A percentile compares a stretch with the other conserved stretches of the same genome.
These are phyloP conservation scores for Aurelia sp. DNA, from an alignment of 30 jellyfish, hydroid and myxozoan genomes.

Conservation along the genomic window DNA sequence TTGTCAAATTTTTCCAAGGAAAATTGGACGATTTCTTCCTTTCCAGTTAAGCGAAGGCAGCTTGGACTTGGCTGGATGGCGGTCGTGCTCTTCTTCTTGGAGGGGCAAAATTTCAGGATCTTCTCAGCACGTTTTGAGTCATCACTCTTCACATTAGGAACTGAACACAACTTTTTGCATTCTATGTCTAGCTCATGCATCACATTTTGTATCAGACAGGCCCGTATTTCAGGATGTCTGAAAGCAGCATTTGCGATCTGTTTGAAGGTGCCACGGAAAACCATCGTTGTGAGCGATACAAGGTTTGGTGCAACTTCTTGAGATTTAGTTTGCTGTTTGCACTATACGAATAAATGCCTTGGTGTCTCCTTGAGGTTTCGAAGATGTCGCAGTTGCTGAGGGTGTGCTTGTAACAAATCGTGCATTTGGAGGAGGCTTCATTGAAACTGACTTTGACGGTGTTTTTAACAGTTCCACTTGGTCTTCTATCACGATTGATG, in stretches of 20 bases:
- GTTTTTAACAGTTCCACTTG: too few species aligned
- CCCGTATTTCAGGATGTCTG: slow-evolving; percentile 26
- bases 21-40: slow-evolving; percentile 35
- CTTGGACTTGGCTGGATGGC: slow-evolving; percentile 17
- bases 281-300: too few species aligned
- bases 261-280: not conserved
- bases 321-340: too few species aligned
- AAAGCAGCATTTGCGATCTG: slow-evolving; percentile 56
- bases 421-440: too few species aligned
- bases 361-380: too few species aligned
- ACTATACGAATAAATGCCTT: too few species aligned
- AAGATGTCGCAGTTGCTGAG: too few species aligned
- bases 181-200: slow-evolving; percentile 41
- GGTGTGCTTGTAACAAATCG: too few species aligned
- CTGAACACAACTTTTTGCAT: slow-evolving; percentile 38
- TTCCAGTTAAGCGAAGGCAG: slow-evolving; percentile 39
- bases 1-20: slow-evolving; percentile 36
- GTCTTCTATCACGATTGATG: too few species aligned
- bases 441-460: too few species aligned
- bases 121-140: slow-evolving; percentile 37
- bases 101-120: slow-evolving; percentile 28
- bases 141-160: slow-evolving; percentile 13
- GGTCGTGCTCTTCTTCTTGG: slow-evolving; percentile 13
- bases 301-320: too few species aligned
- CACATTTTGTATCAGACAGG: slow-evolving; percentile 6